These are phyloP conservation scores for Xylocopa sonorina DNA, from an alignment of 1,140 invertebrate genomes.

Conservation along the genomic window DNA sequence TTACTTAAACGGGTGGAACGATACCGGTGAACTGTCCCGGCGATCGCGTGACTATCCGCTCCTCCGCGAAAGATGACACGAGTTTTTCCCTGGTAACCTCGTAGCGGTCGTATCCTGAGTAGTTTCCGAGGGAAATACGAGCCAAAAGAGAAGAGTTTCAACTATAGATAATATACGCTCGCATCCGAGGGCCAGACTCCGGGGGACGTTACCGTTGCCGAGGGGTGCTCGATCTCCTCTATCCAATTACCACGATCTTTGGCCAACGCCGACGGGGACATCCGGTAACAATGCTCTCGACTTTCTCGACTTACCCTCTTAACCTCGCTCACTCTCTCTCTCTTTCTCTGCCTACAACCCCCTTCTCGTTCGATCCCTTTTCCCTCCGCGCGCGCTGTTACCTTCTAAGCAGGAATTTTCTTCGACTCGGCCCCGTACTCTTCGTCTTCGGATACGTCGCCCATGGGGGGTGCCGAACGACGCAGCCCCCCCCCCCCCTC, in stretches of 20 bases:
- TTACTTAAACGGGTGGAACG: no score
- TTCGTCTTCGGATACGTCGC: conserved; percentile 30
- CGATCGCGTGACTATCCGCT: background rate
- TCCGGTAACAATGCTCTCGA: conserved; percentile 75
- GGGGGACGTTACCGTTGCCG: conserved; percentile 15
- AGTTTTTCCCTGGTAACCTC: conserved; percentile 23
- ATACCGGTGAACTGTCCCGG: no score
- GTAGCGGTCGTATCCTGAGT: conserved; percentile 23
- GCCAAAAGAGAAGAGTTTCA: background rate
- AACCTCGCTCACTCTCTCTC: background rate
- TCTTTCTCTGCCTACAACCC: background rate
- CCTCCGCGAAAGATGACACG: background rate
- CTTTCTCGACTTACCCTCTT: conserved; percentile 57
- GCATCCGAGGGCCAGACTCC: background rate
- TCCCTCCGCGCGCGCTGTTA: background rate
- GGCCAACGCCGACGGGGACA: conserved; percentile 71
- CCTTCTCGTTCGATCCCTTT: conserved; percentile 6
- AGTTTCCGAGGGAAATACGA: background rate
- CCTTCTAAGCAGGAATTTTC: conserved; percentile 23
- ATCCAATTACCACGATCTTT: conserved; percentile 78
- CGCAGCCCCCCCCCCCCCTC: no score
- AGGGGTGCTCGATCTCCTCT: conserved; percentile 64
- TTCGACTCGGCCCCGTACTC: conserved; percentile 49
- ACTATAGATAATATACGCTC: conserved; percentile 22
- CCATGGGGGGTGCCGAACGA: conserved; percentile 45